These are phyloP conservation scores for Herpetotheres cachinnans DNA, from an alignment of 2,113 vertebrate species.

Conservation along the genomic window DNA sequence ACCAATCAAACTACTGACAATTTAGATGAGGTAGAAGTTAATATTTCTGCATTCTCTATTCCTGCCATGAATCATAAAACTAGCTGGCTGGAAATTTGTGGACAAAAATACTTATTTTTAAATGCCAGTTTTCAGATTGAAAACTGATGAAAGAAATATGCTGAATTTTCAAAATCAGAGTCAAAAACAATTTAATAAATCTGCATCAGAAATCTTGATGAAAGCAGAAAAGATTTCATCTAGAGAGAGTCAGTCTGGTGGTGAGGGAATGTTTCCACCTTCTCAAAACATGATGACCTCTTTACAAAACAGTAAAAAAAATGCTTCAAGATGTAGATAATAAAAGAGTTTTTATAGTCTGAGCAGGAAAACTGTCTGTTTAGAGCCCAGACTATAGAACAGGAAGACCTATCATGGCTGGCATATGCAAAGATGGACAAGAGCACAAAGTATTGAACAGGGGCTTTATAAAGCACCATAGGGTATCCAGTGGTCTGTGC, in stretches of 20 bases:
- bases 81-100: not conserved
- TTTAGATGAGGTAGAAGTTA: not conserved
- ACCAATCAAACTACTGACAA: not conserved
- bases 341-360: not conserved
- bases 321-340: not conserved
- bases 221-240: not conserved
- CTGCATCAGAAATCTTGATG: not conserved
- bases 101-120: not conserved
- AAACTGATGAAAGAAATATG: not conserved
- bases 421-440: not conserved
- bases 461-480: not conserved
- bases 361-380: not conserved
- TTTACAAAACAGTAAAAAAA: not conserved
- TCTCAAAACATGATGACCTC: rapidly evolving
- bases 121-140: not conserved
- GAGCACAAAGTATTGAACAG: not conserved
- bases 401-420: not conserved
- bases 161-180: not conserved
- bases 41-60: not conserved
- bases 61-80: not conserved
- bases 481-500: rapidly evolving
- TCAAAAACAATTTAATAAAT: not conserved
- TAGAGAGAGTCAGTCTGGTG: rapidly evolving
- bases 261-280: not conserved
- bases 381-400: not conserved